Evolutionary conservation across 1,140 invertebrate genomes (phyloP).

Genomic region (Steinernema feltiae): DNA sequence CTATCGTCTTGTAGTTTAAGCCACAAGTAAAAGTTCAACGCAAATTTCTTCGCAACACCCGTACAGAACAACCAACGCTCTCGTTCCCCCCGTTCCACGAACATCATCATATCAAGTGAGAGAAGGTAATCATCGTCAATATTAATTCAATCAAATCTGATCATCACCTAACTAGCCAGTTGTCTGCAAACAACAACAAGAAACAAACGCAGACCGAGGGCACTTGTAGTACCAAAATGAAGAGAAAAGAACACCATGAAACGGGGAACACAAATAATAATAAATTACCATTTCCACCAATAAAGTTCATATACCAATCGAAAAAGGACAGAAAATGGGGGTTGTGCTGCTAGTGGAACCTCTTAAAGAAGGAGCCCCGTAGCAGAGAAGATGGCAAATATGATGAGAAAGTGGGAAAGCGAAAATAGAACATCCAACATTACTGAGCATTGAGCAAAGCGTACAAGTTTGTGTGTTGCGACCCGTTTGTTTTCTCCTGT

Average conservation of each 20-base stretch:
- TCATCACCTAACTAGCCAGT: slow-evolving; percentile 13
- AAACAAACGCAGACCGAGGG: slow-evolving; percentile 14
- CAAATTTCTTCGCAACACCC: no score
- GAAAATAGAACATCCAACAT: slow-evolving; percentile 1
- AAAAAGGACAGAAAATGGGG: neutral
- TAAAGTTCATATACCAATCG: neutral
- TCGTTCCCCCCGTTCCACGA: no score
- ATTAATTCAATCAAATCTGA: slow-evolving; percentile 9
- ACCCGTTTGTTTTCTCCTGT: slow-evolving; percentile 15
- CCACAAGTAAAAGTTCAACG: no score
- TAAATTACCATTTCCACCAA: slow-evolving; percentile 14
- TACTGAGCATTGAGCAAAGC: slow-evolving; percentile 13
- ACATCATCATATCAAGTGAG: no score
- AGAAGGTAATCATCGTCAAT: slow-evolving; percentile 1
- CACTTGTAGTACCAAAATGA: slow-evolving; percentile 6
- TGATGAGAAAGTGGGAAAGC: neutral
- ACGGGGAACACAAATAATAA: neutral
- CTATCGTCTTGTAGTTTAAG: no score
- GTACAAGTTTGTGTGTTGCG: slow-evolving; percentile 15
- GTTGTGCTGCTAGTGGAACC: neutral
- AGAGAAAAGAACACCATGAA: neutral
- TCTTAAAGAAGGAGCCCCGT: neutral
- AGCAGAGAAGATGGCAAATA: neutral
- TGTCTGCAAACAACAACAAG: slow-evolving; percentile 14
- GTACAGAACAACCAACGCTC: no score